Evolutionary conservation across 30 jellyfish, hydroid and myxozoan genomes (phyloP).

Genomic region (Cassiopea andromeda): DNA sequence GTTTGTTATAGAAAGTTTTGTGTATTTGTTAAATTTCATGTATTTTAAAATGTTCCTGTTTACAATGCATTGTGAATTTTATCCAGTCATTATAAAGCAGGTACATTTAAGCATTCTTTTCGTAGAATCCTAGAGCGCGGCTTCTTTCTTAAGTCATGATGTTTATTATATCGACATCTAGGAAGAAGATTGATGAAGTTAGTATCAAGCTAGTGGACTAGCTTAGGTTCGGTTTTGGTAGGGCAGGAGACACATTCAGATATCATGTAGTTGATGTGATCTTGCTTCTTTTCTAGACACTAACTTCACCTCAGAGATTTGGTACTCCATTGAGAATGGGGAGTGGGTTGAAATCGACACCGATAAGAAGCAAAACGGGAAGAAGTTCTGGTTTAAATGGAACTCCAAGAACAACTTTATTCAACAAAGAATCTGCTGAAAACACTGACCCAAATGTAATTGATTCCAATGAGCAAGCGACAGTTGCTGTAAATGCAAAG

Average conservation of each 20-base stretch:
- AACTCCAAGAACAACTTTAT: slow-evolving; percentile 36
- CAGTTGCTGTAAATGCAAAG: slow-evolving; percentile 10
- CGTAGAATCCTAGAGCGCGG: too few relatives aligned
- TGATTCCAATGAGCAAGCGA: slow-evolving; percentile 3
- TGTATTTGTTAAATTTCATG: too few relatives aligned
- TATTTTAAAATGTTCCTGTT: too few relatives aligned
- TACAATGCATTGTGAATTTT: too few relatives aligned
- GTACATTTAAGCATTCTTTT: too few relatives aligned
- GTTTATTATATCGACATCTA: too few relatives aligned
- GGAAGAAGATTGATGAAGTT: too few relatives aligned
- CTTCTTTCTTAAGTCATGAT: too few relatives aligned
- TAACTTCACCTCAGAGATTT: slow-evolving; percentile 89
- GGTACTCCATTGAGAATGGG: slow-evolving; percentile 73
- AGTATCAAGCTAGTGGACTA: too few relatives aligned
- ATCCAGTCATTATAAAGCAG: too few relatives aligned
- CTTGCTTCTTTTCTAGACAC: slow-evolving; percentile 57
- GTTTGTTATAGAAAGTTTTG: too few relatives aligned
- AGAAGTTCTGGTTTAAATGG: slow-evolving; percentile 26
- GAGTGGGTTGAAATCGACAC: slow-evolving; percentile 72
- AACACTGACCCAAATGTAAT: slow-evolving; percentile 42
- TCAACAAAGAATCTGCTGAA: slow-evolving; percentile 14
- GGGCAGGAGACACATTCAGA: background rate
- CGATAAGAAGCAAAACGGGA: slow-evolving; percentile 46
- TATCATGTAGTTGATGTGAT: background rate
- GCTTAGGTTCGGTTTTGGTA: background rate